Evolutionary conservation across 2,797 vertebrate genomes (phyloP).

Genomic region (Microctenopoma lineatum): DNA sequence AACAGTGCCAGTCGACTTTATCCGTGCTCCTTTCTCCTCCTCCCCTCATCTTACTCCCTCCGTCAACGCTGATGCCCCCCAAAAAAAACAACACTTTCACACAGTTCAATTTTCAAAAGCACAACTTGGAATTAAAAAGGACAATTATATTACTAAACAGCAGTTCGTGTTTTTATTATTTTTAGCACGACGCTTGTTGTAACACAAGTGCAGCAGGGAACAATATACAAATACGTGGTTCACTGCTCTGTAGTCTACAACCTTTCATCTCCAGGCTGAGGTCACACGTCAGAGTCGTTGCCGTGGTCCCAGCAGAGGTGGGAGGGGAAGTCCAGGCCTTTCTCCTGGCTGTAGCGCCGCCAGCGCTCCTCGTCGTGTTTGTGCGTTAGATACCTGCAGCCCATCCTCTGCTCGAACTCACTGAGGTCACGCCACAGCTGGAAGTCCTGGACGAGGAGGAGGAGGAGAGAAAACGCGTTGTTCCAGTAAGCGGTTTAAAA

Average conservation of each 20-base stretch:
- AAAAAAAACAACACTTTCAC: constrained; percentile 35
- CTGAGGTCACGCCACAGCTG: constrained; percentile 84
- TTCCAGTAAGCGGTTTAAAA: no score
- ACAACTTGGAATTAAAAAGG: constrained; percentile 80
- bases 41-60: constrained; percentile 46
- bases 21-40: constrained; percentile 59
- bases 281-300: constrained; percentile 23
- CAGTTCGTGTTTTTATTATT: constrained; percentile 50
- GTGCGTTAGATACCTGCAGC: constrained; percentile 80
- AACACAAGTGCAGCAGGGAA: background rate
- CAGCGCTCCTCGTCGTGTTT: constrained; percentile 74
- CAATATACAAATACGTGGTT: background rate
- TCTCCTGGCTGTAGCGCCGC: constrained; percentile 65
- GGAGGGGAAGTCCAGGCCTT: constrained; percentile 63
- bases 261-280: background rate
- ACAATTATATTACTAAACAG: constrained; percentile 72
- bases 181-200: background rate
- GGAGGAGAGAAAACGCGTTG: background rate
- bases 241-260: background rate
- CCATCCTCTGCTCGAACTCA: constrained; percentile 76
- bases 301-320: constrained; percentile 50
- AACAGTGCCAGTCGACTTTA: constrained; percentile 33
- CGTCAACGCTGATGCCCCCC: constrained; percentile 41
- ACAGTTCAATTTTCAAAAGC: constrained; percentile 47
- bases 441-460: constrained; percentile 71